phyloP scores from a whole-genome alignment of 2,888 invertebrate species.

The Protodeltote pygarga region DNA sequence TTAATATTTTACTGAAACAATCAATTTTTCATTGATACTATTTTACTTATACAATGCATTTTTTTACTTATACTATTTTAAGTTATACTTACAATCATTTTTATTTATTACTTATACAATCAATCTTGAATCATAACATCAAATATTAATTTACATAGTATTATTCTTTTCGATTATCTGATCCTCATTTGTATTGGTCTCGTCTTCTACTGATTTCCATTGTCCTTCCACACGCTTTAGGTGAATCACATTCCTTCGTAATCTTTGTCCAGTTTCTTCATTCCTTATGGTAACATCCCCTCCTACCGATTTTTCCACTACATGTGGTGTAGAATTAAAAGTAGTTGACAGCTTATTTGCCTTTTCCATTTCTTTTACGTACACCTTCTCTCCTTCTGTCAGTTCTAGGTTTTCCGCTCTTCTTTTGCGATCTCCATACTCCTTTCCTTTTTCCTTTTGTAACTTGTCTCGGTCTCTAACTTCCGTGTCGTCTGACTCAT shows the following conservation, averaged over 20 bases:
- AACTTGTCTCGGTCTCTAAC: constrained; percentile 35
- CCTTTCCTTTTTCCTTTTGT: constrained; percentile 41
- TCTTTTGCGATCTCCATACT: constrained; percentile 38
- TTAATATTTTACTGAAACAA: too few relatives aligned
- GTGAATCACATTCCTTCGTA: constrained; percentile 37
- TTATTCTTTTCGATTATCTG: too few relatives aligned
- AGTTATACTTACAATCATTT: too few relatives aligned
- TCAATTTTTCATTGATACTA: too few relatives aligned
- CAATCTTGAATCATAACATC: too few relatives aligned
- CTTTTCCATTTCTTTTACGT: constrained; percentile 39
- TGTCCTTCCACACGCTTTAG: constrained; percentile 42
- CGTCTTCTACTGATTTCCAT: too few relatives aligned
- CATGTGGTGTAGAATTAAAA: constrained; percentile 31
- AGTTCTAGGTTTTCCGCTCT: constrained; percentile 21
- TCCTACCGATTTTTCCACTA: constrained; percentile 2
- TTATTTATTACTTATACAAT: too few relatives aligned
- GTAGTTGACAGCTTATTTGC: constrained; percentile 24
- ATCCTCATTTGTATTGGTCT: too few relatives aligned
- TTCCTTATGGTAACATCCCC: constrained; percentile 34
- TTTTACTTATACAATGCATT: too few relatives aligned
- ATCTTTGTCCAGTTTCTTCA: constrained; percentile 37
- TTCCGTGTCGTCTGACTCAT: constrained; percentile 20
- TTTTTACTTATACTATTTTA: too few relatives aligned
- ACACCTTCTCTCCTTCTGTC: constrained; percentile 43
- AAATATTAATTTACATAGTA: too few relatives aligned